phyloP scores from a whole-genome alignment of 1,140 invertebrate species.

The Portunus trituberculatus region DNA sequence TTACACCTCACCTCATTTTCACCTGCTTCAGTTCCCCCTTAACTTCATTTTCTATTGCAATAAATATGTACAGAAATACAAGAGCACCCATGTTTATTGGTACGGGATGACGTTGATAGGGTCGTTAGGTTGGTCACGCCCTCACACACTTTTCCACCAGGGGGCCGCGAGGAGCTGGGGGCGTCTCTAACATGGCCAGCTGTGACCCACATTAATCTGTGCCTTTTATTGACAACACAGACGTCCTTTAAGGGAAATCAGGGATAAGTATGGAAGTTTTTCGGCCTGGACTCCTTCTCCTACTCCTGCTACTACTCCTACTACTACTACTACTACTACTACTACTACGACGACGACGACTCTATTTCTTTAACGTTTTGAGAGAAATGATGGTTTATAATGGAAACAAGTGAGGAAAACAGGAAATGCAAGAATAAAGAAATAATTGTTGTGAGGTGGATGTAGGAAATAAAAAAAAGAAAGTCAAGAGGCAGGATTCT shows the following conservation, averaged over 20 bases:
- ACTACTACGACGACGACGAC: background rate
- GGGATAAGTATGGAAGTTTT: background rate
- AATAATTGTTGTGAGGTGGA: background rate
- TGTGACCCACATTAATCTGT: background rate
- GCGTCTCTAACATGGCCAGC: background rate
- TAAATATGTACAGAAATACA: background rate
- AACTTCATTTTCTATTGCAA: background rate
- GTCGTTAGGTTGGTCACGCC: background rate
- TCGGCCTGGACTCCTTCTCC: background rate
- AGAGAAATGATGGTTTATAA: background rate
- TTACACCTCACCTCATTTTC: background rate
- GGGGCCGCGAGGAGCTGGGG: background rate
- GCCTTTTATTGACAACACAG: background rate
- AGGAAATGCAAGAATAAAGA: background rate
- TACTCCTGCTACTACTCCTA: background rate
- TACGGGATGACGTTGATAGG: background rate
- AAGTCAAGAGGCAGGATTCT: background rate
- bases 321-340: conserved; percentile 2
- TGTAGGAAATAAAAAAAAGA: background rate
- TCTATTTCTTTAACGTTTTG: background rate
- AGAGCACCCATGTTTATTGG: background rate
- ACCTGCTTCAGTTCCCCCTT: background rate
- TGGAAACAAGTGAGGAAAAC: background rate
- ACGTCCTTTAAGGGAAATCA: background rate
- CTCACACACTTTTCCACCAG: background rate